These are phyloP conservation scores for Macrocentrus cingulum DNA, from an alignment of 1,140 invertebrate genomes.

Conservation along the genomic window DNA sequence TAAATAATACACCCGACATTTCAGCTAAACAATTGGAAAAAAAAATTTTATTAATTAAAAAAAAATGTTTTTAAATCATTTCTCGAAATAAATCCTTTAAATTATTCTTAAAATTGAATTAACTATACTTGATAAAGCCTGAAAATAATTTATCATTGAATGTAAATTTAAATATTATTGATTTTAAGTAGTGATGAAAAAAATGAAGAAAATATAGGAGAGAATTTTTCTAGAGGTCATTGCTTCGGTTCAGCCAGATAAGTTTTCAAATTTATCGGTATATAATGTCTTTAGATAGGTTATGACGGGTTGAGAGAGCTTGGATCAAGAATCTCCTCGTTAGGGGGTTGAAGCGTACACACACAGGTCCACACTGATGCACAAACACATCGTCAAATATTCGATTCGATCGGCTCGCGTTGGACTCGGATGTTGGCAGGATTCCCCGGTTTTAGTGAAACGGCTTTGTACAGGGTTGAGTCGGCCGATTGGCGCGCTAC, in stretches of 20 bases:
- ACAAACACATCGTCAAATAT: background rate
- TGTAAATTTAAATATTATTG: too few species aligned
- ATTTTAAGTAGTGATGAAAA: too few species aligned
- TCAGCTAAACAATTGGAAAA: too few species aligned
- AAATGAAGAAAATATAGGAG: too few species aligned
- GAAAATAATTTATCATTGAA: too few species aligned
- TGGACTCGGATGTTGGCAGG: conserved; percentile 12
- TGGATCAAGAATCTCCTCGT: background rate
- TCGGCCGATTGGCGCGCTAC: conserved; percentile 3
- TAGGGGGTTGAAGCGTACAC: background rate
- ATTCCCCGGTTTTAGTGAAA: conserved; percentile 7
- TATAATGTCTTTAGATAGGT: background rate
- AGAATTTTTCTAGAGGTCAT: background rate
- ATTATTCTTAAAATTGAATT: too few species aligned
- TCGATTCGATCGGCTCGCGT: conserved; percentile 19
- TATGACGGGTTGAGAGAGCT: too few species aligned
- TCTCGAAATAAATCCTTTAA: too few species aligned
- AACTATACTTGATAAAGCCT: too few species aligned
- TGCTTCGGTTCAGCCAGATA: background rate
- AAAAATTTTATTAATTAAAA: too few species aligned
- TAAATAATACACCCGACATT: too few species aligned
- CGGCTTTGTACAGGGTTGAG: background rate
- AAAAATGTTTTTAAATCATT: too few species aligned
- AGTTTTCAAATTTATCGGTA: conserved; percentile 3
- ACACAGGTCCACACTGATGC: background rate